A percentile compares a stretch with the other conserved stretches of the same genome.
These are phyloP conservation scores for Prosopocoilus inquinatus DNA, from an alignment of 2,888 invertebrate genomes.

Conservation along the genomic window DNA sequence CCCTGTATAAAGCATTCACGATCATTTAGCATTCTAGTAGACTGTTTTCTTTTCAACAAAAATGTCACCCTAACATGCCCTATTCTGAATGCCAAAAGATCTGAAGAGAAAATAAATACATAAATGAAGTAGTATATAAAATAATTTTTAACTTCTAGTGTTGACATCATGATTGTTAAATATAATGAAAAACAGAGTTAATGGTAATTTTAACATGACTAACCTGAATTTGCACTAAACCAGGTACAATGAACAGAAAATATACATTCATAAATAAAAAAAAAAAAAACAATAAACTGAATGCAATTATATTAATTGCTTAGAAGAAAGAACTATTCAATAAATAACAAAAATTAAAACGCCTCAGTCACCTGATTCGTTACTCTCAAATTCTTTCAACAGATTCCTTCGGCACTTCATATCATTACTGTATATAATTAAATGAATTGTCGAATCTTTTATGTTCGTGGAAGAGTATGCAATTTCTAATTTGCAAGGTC, in stretches of 20 bases:
- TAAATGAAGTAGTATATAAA: no score
- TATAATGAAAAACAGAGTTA: no score
- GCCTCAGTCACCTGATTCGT: conserved; percentile 17
- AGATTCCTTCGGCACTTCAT: conserved; percentile 61
- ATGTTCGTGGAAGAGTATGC: conserved; percentile 56
- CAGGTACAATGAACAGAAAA: conserved; percentile 18
- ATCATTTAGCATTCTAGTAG: no score
- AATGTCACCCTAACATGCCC: no score
- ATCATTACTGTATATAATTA: conserved; percentile 61
- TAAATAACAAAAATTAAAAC: conserved; percentile 8
- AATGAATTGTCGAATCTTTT: conserved; percentile 61
- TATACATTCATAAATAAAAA: conserved; percentile 10
- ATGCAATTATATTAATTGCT: neutral
- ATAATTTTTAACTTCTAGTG: no score
- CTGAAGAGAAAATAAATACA: no score
- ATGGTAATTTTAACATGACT: no score
- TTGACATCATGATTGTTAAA: no score
- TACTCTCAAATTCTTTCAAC: conserved; percentile 44
- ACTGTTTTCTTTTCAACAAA: no score
- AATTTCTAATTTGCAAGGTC: conserved; percentile 63
- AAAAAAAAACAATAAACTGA: conserved; percentile 5
- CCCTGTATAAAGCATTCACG: no score
- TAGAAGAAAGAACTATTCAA: conserved; percentile 7
- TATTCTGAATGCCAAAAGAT: no score
- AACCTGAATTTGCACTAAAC: conserved; percentile 20